Evolutionary conservation across 2,113 vertebrate species (phyloP).

Genomic region (Phoenicopterus ruber): DNA sequence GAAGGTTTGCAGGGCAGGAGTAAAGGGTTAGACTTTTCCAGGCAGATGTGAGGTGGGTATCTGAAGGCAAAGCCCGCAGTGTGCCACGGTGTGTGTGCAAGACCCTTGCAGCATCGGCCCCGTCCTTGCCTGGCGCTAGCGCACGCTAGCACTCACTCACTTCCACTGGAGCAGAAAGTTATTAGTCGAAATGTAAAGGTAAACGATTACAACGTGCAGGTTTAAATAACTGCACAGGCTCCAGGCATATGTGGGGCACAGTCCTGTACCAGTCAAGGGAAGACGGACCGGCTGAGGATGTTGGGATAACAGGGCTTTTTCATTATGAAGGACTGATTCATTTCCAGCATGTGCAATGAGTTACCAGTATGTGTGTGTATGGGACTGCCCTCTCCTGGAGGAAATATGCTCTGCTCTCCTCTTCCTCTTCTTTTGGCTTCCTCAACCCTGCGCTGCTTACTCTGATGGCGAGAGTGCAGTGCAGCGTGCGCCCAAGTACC

Average conservation of each 20-base stretch:
- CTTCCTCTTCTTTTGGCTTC: neutral
- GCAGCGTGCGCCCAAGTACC: accelerated
- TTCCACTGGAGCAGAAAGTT: neutral
- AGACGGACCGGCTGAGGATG: neutral
- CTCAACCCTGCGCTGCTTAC: neutral
- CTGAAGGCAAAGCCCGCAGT: neutral
- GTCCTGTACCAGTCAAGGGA: neutral
- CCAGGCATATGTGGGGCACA: neutral
- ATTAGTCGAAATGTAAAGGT: neutral
- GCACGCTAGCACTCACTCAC: accelerated
- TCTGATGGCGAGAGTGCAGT: neutral
- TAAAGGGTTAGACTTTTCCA: neutral
- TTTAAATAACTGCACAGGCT: neutral
- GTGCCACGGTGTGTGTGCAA: neutral
- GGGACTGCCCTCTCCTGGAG: constrained; percentile 36
- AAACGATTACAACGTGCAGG: neutral
- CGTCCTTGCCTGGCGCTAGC: accelerated
- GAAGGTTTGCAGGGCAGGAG: neutral
- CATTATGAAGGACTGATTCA: neutral
- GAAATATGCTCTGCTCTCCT: neutral
- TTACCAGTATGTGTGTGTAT: neutral
- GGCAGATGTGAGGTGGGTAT: neutral
- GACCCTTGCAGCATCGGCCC: accelerated
- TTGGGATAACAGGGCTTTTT: neutral
- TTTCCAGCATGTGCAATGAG: neutral